A percentile compares a stretch with the other conserved stretches of the same genome.
Conservation (phyloP, 2,888 invertebrate species). For the Trichopoda pennipes region DNA sequence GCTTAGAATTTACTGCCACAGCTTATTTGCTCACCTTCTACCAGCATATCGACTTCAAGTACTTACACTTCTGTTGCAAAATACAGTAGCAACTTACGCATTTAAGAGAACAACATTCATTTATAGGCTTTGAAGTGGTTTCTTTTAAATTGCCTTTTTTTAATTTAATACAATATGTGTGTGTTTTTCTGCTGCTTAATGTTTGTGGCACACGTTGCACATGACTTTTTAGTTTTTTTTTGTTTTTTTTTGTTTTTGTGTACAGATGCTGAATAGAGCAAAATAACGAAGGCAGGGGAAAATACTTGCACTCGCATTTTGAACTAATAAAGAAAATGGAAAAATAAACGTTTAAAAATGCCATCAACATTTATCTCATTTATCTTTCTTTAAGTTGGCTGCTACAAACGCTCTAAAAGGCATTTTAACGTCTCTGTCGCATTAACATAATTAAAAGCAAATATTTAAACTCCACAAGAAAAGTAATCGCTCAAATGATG, state of each 20-base stretch:
- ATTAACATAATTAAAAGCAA: slow-evolving; percentile 65
- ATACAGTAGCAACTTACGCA: slow-evolving; percentile 60
- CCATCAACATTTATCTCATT: slow-evolving; percentile 57
- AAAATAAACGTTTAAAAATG: slow-evolving; percentile 53
- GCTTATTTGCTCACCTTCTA: not conserved
- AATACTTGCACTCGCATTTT: slow-evolving; percentile 15
- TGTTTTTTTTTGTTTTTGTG: no score
- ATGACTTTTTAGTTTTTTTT: slow-evolving; percentile 65
- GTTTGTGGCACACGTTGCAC: slow-evolving; percentile 69
- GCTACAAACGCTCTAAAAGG: slow-evolving; percentile 39
- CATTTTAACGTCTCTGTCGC: slow-evolving; percentile 64
- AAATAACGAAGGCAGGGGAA: slow-evolving; percentile 30
- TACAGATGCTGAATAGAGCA: slow-evolving; percentile 37
- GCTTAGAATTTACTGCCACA: slow-evolving; percentile 55
- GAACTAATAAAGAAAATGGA: slow-evolving; percentile 5
- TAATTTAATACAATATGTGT: not conserved
- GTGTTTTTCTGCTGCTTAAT: slow-evolving; percentile 31
- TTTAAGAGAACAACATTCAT: slow-evolving; percentile 48
- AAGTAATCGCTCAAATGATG: slow-evolving; percentile 23
- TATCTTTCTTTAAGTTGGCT: slow-evolving; percentile 44
- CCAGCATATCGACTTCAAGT: slow-evolving; percentile 10
- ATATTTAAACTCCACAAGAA: slow-evolving; percentile 19
- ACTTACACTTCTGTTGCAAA: slow-evolving; percentile 49
- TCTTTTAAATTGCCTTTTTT: slow-evolving; percentile 2
- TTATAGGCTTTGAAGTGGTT: slow-evolving; percentile 35